Evolutionary conservation across 2,888 invertebrate species (phyloP), one percentile per base, ranked within the genome.

Genomic region (Copidosoma aretas): DNA sequence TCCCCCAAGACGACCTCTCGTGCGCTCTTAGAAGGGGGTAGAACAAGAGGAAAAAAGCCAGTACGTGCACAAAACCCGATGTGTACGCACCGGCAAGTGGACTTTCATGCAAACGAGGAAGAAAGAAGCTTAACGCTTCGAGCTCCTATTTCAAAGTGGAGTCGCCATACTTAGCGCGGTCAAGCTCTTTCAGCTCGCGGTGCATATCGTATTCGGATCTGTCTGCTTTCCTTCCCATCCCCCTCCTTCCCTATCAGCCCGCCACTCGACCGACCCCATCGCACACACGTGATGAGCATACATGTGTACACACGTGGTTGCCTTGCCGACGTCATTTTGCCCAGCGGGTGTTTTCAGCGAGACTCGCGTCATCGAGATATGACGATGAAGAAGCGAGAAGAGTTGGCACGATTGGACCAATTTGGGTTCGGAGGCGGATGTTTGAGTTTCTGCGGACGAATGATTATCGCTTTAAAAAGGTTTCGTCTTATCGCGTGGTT

Each of bases 121-220:
- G 19, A 53, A 25, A 41, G 41, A 58, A 64, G 41, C 19, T 41
- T 19, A 39, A 17, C 25, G 14, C 14, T 41, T 46, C 1, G n/a
- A 41, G 32, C 32, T 32, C 56, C 22, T 52, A 51, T 51, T 60
- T 49, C 56, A 53, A 56, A 56, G 43, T 15, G 1, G 32, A 53
- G 61, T 32, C 43, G 46, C 51, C 19, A 46, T 60, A 32, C 32
- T 8, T 32, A 32, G 4, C 8, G 32, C 32, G 25, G 22, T 21
- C 57, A 70, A 53, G 54, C 63, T 66, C 74, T 71, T 76, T 77
- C 71, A 74, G 41, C 68, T 51, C 64, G 56, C 46, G 66, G 70
- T 74, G 78, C 78, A 78, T 79, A 77, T 79, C 79, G 73, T 78
- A 79, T 76, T 75, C 73, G 75, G 62, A 77, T 78, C 78, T 76